phyloP scores from a whole-genome alignment of 2,888 invertebrate genomes.

The Dolichomitus sp. region DNA sequence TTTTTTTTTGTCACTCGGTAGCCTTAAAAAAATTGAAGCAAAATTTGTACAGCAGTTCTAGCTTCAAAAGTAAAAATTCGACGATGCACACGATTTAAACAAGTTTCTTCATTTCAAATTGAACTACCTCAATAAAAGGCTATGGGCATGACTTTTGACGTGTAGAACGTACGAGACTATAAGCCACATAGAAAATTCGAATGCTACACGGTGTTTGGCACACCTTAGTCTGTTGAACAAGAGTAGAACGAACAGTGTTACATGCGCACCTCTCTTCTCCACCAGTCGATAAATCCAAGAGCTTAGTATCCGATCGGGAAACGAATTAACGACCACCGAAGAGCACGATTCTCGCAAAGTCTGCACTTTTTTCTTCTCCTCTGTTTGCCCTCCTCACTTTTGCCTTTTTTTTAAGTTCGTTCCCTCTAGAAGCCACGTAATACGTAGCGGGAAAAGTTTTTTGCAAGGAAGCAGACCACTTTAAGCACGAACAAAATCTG shows the following conservation, averaged over 20 bases:
- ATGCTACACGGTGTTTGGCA: conserved; percentile 48
- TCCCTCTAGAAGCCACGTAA: conserved; percentile 28
- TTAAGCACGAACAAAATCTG: background rate
- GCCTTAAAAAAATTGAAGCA: no score
- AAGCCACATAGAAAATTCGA: conserved; percentile 45
- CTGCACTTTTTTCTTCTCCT: conserved; percentile 54
- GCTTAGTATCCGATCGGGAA: conserved; percentile 67
- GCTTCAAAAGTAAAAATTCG: no score
- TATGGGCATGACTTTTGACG: background rate
- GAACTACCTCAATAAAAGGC: no score
- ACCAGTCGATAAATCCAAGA: conserved; percentile 65
- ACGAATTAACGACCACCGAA: conserved; percentile 68
- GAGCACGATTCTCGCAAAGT: conserved; percentile 67
- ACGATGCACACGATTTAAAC: no score
- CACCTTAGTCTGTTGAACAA: conserved; percentile 56
- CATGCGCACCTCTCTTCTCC: conserved; percentile 27
- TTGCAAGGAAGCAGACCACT: conserved; percentile 21
- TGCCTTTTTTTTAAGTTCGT: conserved; percentile 46
- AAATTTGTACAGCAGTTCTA: no score
- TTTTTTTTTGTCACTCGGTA: no score
- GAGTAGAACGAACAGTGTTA: conserved; percentile 37
- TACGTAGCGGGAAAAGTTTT: conserved; percentile 54
- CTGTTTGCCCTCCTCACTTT: conserved; percentile 15
- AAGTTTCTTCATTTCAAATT: no score
- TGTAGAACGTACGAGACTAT: conserved; percentile 36